Base-by-base conservation (phyloP, 2,113 vertebrate genomes). In the Sakesphorus luctuosus region DNA sequence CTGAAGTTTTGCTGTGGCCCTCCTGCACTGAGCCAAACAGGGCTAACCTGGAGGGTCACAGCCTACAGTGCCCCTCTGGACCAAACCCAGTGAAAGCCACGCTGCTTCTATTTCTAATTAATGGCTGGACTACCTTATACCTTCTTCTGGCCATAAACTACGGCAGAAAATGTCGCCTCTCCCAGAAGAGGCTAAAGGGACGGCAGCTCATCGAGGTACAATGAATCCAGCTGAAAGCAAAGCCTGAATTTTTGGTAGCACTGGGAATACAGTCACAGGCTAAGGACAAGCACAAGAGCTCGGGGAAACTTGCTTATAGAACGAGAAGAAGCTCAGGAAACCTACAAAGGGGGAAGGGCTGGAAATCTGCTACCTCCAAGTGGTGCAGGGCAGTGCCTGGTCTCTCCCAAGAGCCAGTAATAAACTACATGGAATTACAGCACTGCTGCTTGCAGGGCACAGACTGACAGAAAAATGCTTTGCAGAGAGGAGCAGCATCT, bases 321-420 rank as follows among this genome's bases (percentile, higher is more conserved):
- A 36, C 7, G 7, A 50, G 53, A 67, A 76, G 49, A 46, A 3
- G 23, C 43, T n/a, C 10, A 20, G 47, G 46, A 58, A 91, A 28
- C 50, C 46, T 17, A 5, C 24, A 15, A 43, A 55, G 53, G 80
- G 31, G 47, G 49, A 46, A 43, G 50, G 10, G 46, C 0, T 56
- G 40, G 49, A 26, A 44, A 67, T 47, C 7, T 14, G 13, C 52
- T 56, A 9, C 10, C 24, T 26, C 15, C 2, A 7, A 6, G 52
- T 1, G 4, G 31, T 15, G 28, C 52, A 66, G 1, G 1, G 21
- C 2, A 7, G 46, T 1, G 7, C 3, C 62, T 25, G 47, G 36
- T 18, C 19, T 62, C 68, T 28, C 7, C 26, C 44, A 16, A 20
- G 67, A 79, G 52, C 14, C 66, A 28, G 29, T 11, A 44, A 25